phyloP scores from a whole-genome alignment of 2,797 vertebrate genomes.

The Fistularia commersonii region DNA sequence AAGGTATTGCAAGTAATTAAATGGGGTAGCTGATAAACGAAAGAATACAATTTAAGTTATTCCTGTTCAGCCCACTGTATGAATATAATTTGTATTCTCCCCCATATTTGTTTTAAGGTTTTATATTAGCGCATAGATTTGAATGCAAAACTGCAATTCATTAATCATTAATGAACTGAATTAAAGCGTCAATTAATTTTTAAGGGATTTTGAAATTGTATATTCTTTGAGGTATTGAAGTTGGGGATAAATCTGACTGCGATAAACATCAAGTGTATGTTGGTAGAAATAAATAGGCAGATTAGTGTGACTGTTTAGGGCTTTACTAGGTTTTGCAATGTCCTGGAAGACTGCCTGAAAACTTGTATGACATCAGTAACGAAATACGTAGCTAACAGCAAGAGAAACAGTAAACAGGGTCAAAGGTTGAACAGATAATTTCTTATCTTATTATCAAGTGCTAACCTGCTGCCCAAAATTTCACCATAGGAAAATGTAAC shows the following conservation, averaged over 20 bases:
- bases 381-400: constrained; percentile 4
- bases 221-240: constrained; percentile 10
- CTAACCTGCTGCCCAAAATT: background rate
- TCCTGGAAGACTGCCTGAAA: constrained; percentile 2
- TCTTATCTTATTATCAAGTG: constrained; percentile 35
- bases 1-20: constrained; percentile 17
- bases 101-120: constrained; percentile 20
- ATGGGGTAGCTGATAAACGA: constrained; percentile 34
- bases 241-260: too few species aligned
- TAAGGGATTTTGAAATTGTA: constrained; percentile 8
- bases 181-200: too few species aligned
- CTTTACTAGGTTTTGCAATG: background rate
- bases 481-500: too few species aligned
- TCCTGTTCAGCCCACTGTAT: constrained; percentile 34
- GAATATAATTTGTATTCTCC: background rate
- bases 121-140: constrained; percentile 38
- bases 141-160: constrained; percentile 23
- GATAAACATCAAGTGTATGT: too few species aligned
- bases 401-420: constrained; percentile 29
- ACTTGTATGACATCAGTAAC: constrained; percentile 4
- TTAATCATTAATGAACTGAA: background rate
- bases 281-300: constrained; percentile 2
- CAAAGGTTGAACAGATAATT: constrained; percentile 46
- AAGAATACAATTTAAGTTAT: constrained; percentile 33
- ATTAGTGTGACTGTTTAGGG: background rate